Conservation (phyloP, 2,888 invertebrate genomes). For the Galerucella calmariensis region DNA sequence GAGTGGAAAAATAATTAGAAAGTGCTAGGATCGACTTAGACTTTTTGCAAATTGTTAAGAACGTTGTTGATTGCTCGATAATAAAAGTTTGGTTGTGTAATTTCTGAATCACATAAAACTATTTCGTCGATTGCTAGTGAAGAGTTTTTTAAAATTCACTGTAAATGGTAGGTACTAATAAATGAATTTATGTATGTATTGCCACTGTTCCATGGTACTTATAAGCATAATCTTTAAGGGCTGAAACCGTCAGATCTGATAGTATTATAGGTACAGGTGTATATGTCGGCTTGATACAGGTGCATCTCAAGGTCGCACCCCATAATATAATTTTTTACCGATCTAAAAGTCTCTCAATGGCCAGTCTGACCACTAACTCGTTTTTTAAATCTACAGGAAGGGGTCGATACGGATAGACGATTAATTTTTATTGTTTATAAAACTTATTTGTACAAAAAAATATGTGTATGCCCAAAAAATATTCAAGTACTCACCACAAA, state of each 20-base stretch:
- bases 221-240: constrained; percentile 35
- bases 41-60: no score
- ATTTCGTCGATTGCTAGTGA: no score
- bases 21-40: no score
- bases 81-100: no score
- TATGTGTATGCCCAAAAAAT: no score
- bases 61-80: no score
- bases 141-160: neutral
- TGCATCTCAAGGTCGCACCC: constrained; percentile 60
- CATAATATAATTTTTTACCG: constrained; percentile 43
- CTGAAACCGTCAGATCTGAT: constrained; percentile 42
- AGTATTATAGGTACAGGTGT: constrained; percentile 56
- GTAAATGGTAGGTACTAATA: neutral
- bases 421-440: neutral
- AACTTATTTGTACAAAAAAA: neutral
- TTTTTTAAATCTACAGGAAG: constrained; percentile 31
- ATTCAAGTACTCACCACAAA: no score
- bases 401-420: constrained; percentile 14
- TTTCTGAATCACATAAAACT: no score
- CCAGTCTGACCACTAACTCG: constrained; percentile 36
- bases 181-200: neutral
- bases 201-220: constrained; percentile 8
- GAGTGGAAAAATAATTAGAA: no score
- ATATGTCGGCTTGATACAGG: constrained; percentile 59
- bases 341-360: constrained; percentile 35